A percentile compares a stretch with the other conserved stretches of the same genome.
Conservation (phyloP, 2,113 vertebrate genomes). For the Neolamprologus hecqui region DNA sequence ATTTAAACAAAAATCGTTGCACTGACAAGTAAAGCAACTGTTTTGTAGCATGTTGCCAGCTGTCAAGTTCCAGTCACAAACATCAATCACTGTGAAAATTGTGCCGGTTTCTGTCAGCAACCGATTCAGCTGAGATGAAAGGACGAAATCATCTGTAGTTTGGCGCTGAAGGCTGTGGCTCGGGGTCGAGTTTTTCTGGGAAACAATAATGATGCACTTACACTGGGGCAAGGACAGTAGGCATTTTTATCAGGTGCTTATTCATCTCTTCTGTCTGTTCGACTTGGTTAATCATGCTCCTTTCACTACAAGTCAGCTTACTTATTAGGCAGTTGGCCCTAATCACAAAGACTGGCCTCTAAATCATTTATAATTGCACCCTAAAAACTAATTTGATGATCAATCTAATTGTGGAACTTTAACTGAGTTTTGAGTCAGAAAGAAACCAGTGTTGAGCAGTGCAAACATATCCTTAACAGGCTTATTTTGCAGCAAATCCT, state of each 20-base stretch:
- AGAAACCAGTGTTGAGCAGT: neutral
- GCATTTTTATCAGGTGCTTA: neutral
- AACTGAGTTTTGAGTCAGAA: neutral
- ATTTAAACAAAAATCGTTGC: neutral
- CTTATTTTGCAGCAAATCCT: neutral
- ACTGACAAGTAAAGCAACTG: neutral
- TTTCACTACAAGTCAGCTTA: neutral
- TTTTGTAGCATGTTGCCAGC: neutral
- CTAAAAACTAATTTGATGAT: neutral
- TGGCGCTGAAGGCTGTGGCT: neutral
- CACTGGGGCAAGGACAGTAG: neutral
- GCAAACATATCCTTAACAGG: neutral
- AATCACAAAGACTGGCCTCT: neutral
- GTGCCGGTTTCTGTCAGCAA: neutral
- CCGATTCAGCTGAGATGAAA: neutral
- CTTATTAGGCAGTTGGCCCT: neutral
- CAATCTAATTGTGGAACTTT: neutral
- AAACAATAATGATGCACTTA: neutral
- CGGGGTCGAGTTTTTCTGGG: neutral
- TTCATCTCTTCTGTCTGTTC: neutral
- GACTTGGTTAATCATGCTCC: neutral
- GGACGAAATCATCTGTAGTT: neutral
- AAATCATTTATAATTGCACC: neutral
- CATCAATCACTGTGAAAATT: slow-evolving; percentile 9
- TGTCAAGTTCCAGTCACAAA: neutral